A percentile compares a stretch with the other conserved stretches of the same genome.
These are phyloP conservation scores for Phylloscopus trochilus DNA, from an alignment of 2,113 vertebrate genomes.

Conservation along the genomic window DNA sequence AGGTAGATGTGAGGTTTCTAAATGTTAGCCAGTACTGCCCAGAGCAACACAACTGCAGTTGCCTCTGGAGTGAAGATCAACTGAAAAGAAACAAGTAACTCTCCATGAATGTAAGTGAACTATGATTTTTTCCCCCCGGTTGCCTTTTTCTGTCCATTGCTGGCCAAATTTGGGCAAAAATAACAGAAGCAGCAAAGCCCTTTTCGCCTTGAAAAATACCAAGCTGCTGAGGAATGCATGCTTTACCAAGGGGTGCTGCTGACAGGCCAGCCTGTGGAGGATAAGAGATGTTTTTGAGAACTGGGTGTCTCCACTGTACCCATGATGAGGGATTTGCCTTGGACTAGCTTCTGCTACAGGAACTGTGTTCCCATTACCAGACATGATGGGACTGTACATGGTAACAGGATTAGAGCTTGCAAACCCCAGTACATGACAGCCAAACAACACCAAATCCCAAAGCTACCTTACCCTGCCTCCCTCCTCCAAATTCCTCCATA, in stretches of 20 bases:
- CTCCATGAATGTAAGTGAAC: background rate
- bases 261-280: background rate
- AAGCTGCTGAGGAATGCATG: background rate
- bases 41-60: background rate
- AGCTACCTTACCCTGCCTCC: background rate
- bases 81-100: background rate
- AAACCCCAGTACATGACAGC: background rate
- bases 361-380: background rate
- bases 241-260: background rate
- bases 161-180: background rate
- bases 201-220: background rate
- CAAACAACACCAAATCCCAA: background rate
- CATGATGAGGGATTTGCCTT: background rate
- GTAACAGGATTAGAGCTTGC: background rate
- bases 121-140: rapidly evolving
- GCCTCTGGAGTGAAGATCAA: background rate
- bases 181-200: background rate
- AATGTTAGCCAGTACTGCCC: background rate
- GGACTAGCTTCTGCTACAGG: background rate
- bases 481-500: background rate
- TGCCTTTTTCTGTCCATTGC: background rate
- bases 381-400: background rate
- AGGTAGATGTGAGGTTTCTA: background rate
- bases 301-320: background rate
- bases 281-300: background rate